phyloP scores from a whole-genome alignment of 53 echinoderm and acorn worm species.

The Astropecten irregularis region DNA sequence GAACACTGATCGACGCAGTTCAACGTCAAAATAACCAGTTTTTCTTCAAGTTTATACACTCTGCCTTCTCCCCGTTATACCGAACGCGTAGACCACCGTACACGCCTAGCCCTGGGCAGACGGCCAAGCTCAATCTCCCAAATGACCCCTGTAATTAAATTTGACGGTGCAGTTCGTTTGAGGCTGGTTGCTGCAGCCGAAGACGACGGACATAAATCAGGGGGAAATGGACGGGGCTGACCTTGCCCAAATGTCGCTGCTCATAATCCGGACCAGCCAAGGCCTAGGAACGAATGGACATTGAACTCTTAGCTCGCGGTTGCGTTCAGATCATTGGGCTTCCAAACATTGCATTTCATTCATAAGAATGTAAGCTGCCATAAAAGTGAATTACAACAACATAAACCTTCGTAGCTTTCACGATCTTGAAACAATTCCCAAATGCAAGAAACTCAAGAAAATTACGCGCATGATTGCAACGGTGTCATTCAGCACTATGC shows the following conservation, averaged over 20 bases:
- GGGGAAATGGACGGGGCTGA: conserved; percentile 9
- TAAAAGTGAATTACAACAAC: too few relatives aligned
- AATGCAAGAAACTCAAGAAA: too few relatives aligned
- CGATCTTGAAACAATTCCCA: too few relatives aligned
- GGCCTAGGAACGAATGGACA: conserved; percentile 45
- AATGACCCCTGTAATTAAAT: conserved; percentile 78
- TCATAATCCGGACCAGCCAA: not conserved
- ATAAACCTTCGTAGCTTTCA: too few relatives aligned
- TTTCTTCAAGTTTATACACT: not conserved
- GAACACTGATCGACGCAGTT: not conserved
- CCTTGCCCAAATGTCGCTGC: conserved; percentile 32
- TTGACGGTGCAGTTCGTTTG: conserved; percentile 48
- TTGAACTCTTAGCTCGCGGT: conserved; percentile 37
- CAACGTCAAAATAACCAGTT: not conserved
- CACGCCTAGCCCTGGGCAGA: conserved; percentile 51
- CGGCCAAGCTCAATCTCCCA: conserved; percentile 62
- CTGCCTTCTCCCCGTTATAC: not conserved
- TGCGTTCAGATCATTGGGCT: too few relatives aligned
- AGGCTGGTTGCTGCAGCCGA: conserved; percentile 22
- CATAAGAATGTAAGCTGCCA: too few relatives aligned
- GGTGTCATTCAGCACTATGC: too few relatives aligned
- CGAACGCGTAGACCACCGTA: conserved; percentile 52
- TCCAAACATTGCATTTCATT: too few relatives aligned
- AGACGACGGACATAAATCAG: conserved; percentile 54
- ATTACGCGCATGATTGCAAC: too few relatives aligned